A percentile compares a stretch with the other conserved stretches of the same genome.
Conservation (phyloP, 2,888 invertebrate genomes). For the Diachrysia chrysitis region DNA sequence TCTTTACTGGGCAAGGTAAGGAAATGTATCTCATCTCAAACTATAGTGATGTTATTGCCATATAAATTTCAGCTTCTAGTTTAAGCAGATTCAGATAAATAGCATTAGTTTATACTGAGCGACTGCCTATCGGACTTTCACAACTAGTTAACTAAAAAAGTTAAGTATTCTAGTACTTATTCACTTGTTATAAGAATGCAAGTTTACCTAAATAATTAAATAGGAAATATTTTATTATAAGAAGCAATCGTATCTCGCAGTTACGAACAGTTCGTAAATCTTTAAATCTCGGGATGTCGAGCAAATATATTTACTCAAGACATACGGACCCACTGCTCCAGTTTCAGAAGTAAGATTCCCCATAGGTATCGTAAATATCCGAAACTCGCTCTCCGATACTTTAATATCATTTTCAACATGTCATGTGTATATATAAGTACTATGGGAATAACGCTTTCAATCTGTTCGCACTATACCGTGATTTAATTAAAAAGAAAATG, state of each 20-base stretch:
- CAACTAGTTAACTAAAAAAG: too few relatives aligned
- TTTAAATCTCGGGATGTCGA: slow-evolving; percentile 29
- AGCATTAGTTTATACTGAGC: too few relatives aligned
- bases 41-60: too few relatives aligned
- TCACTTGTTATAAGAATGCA: background rate
- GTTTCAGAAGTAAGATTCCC: slow-evolving; percentile 53
- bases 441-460: background rate
- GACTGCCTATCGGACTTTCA: too few relatives aligned
- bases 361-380: slow-evolving; percentile 50
- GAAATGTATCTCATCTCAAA: too few relatives aligned
- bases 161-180: too few relatives aligned
- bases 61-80: too few relatives aligned
- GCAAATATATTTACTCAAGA: slow-evolving; percentile 43
- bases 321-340: slow-evolving; percentile 29
- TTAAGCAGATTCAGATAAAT: too few relatives aligned
- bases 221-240: background rate
- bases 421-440: slow-evolving; percentile 10
- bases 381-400: slow-evolving; percentile 31
- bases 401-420: slow-evolving; percentile 30
- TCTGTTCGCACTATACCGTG: background rate
- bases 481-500: slow-evolving; percentile 2
- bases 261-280: slow-evolving; percentile 14
- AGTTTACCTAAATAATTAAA: background rate
- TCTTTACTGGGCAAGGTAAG: too few relatives aligned
- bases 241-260: slow-evolving; percentile 16